phyloP scores from a whole-genome alignment of 2,113 vertebrate species.

The Solea solea region DNA sequence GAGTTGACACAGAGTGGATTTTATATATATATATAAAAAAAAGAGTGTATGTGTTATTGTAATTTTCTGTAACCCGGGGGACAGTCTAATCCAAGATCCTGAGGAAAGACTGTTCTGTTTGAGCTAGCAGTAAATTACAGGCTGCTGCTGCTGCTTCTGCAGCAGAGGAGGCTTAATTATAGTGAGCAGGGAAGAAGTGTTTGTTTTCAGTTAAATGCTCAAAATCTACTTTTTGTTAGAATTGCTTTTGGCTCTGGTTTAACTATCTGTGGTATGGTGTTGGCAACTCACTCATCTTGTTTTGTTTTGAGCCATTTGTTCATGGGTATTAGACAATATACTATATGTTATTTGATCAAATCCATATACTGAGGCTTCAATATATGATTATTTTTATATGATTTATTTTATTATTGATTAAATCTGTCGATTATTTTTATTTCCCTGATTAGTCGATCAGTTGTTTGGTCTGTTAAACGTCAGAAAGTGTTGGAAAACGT shows the following conservation, averaged over 20 bases:
- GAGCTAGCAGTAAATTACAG: conserved; percentile 47
- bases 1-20: not conserved
- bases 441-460: no score
- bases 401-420: no score
- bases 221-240: conserved; percentile 17
- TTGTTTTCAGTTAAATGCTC: conserved; percentile 36
- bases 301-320: no score
- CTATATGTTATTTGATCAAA: no score
- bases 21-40: no score
- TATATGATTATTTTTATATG: no score
- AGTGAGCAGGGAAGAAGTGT: conserved; percentile 52
- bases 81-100: not conserved
- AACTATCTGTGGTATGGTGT: not conserved
- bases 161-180: conserved; percentile 46
- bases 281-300: not conserved
- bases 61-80: conserved; percentile 45
- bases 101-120: conserved; percentile 24
- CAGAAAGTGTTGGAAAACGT: no score
- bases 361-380: no score
- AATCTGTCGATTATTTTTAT: no score
- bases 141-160: conserved; percentile 23
- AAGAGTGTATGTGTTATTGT: conserved; percentile 13
- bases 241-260: not conserved
- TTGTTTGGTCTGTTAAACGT: no score
- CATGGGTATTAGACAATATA: no score